phyloP scores from a whole-genome alignment of 2,113 vertebrate species.

The Heteronetta atricapilla region DNA sequence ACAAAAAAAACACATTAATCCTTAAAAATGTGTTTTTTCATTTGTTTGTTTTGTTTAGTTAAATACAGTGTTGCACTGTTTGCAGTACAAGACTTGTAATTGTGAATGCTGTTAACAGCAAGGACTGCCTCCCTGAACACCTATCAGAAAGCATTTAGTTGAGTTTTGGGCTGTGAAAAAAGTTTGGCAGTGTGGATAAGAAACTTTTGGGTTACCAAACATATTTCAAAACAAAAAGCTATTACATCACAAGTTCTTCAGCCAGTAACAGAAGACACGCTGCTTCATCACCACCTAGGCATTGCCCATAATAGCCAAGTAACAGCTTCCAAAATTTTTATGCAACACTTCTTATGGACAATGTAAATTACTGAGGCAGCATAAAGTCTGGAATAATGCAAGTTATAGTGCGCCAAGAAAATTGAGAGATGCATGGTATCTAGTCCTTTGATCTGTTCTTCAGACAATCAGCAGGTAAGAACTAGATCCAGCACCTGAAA shows the following conservation, averaged over 20 bases:
- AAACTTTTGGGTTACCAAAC: background rate
- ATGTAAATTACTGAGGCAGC: background rate
- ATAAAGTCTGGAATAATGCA: background rate
- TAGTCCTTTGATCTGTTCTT: background rate
- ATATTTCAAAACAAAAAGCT: background rate
- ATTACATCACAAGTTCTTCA: background rate
- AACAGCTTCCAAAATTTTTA: background rate
- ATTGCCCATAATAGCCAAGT: background rate
- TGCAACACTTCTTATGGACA: background rate
- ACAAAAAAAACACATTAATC: background rate
- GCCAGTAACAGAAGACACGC: background rate
- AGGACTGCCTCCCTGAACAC: background rate
- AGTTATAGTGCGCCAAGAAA: background rate
- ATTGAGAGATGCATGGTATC: background rate
- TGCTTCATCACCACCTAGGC: background rate
- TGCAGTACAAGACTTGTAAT: background rate
- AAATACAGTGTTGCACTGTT: background rate
- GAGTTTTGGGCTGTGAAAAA: background rate
- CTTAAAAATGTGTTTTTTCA: background rate
- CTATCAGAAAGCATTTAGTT: background rate
- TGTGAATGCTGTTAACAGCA: background rate
- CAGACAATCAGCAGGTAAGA: background rate
- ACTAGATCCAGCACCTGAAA: background rate
- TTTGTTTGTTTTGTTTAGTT: background rate
- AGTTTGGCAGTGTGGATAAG: accelerated